These are phyloP conservation scores for Masnerella sp. DNA, from an alignment of 2,888 invertebrate genomes.

Conservation along the genomic window DNA sequence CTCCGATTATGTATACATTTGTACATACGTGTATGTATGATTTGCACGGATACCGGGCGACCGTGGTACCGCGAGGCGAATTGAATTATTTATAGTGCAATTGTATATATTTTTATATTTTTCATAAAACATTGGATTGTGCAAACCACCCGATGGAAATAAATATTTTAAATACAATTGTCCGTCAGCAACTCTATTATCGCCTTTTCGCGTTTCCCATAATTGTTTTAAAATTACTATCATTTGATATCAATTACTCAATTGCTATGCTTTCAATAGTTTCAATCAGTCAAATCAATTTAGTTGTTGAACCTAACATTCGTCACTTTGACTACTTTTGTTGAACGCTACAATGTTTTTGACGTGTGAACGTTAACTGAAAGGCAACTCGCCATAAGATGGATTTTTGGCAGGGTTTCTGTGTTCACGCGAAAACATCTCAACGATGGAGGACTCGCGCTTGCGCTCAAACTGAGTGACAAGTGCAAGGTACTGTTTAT, in stretches of 20 bases:
- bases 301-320: no score
- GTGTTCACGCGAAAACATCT: conserved; percentile 80
- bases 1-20: conserved; percentile 56
- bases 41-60: conserved; percentile 64
- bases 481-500: conserved; percentile 87
- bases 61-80: conserved; percentile 62
- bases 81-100: conserved; percentile 72
- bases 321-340: no score
- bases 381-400: conserved; percentile 55
- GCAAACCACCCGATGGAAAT: conserved; percentile 72
- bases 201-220: conserved; percentile 19
- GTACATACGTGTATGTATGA: conserved; percentile 53
- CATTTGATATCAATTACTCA: no score
- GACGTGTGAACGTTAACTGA: not conserved
- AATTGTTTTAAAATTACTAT: not conserved
- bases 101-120: conserved; percentile 77
- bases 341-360: no score
- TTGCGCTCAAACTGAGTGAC: conserved; percentile 88
- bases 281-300: no score
- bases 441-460: conserved; percentile 83
- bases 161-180: conserved; percentile 73
- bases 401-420: conserved; percentile 75
- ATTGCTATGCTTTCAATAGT: no score
- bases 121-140: conserved; percentile 70
- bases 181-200: conserved; percentile 66